phyloP scores from a whole-genome alignment of 1,140 invertebrate species.

The Chrysomallon squamiferum region DNA sequence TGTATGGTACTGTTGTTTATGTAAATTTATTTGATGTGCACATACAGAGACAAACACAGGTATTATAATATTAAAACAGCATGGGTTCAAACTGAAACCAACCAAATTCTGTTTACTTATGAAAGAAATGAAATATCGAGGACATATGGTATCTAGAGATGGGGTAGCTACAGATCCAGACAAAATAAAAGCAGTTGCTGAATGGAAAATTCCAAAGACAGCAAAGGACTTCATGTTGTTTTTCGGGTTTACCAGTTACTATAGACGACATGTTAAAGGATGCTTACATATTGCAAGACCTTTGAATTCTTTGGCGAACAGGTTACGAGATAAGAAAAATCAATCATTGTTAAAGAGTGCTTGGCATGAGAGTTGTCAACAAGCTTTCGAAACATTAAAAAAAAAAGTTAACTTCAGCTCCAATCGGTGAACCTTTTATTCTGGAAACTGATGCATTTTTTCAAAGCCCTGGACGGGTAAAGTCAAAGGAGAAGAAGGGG shows the following conservation, averaged over 20 bases:
- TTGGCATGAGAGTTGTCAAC: background rate
- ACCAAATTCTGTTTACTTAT: slow-evolving; percentile 62
- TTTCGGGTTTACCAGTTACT: slow-evolving; percentile 63
- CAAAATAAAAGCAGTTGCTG: slow-evolving; percentile 58
- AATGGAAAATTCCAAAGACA: slow-evolving; percentile 35
- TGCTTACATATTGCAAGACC: slow-evolving; percentile 47
- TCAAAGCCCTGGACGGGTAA: slow-evolving; percentile 33
- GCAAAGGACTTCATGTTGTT: slow-evolving; percentile 61
- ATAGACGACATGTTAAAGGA: slow-evolving; percentile 53
- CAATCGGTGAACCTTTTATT: slow-evolving; percentile 22
- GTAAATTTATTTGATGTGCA: slow-evolving; percentile 25
- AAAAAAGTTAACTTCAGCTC: slow-evolving; percentile 21
- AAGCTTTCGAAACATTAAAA: slow-evolving; percentile 22
- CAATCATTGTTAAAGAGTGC: background rate
- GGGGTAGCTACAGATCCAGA: slow-evolving; percentile 52
- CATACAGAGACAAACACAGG: slow-evolving; percentile 29
- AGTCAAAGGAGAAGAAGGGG: slow-evolving; percentile 33
- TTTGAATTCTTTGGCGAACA: slow-evolving; percentile 36
- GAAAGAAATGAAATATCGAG: slow-evolving; percentile 15
- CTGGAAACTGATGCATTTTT: no score
- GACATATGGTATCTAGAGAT: slow-evolving; percentile 22
- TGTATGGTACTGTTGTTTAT: slow-evolving; percentile 46
- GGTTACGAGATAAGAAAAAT: background rate
- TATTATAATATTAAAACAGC: slow-evolving; percentile 27
- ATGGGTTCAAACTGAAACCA: slow-evolving; percentile 24